Base-by-base conservation (phyloP, 2,888 invertebrate species). In the Athalia rosae region DNA sequence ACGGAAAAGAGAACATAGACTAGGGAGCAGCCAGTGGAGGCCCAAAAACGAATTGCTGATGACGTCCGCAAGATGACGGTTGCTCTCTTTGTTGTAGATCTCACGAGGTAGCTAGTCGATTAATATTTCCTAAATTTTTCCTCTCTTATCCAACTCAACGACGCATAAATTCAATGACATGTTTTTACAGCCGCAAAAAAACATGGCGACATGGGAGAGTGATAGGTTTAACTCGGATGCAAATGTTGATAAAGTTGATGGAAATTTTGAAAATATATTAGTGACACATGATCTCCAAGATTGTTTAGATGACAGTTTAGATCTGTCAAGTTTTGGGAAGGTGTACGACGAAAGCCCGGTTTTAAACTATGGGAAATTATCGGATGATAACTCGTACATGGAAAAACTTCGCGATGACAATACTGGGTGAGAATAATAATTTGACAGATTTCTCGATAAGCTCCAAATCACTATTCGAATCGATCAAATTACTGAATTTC, bases 281-380 rank as follows among this genome's bases (percentile, higher is more conserved):
- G 91, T 91, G 83, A 90, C 91, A 59, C 91, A 91, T 82, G 92
- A 92, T 84, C 87, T 92, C 76, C 91, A 92, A 84, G 91, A 92
- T 83, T 92, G 91, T 81, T 88, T 92, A 58, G 92, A 91, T 78
- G 90, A 91, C 77, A 90, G 88, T 79, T 87, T 91, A 47, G 91
- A 91, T 79, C 81, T 90, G 43, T 85, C 89, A 8, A 88, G 86
- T 80, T 92, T 92, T 82, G 91, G 90, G 76, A 91, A 90, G 83
- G 91, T 91, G 79, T 91, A 91, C 84, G 91, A 91, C 78, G 91
- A 91, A 82, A 86, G 90, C 77, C 87, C 89, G 76, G 84, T 87
- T 66, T 88, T 90, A 79, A 89, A 88, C 82, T 90, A 90, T 83
- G 89, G 86, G 76, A 87, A 86, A 77, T 86, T 86, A 79, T 86